Evolutionary conservation across 1,140 invertebrate species (phyloP).

Genomic region (Magallana gigas): DNA sequence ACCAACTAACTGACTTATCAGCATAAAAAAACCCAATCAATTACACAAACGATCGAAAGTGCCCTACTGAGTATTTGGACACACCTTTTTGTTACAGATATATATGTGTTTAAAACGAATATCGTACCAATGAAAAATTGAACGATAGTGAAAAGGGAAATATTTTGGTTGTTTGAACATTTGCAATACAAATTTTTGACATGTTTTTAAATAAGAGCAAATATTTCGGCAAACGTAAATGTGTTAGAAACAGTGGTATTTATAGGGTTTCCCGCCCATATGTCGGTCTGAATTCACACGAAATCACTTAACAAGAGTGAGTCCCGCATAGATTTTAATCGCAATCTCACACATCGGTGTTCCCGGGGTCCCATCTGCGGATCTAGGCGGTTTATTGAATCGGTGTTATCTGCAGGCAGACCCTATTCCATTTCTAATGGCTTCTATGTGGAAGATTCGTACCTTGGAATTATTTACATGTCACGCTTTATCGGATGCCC

Average conservation of each 20-base stretch:
- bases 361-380: not conserved
- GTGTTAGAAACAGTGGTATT: not conserved
- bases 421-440: constrained; percentile 18
- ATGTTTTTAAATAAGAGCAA: constrained; percentile 9
- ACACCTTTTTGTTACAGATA: too few species aligned
- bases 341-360: constrained; percentile 12
- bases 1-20: too few species aligned
- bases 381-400: not conserved
- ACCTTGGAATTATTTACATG: constrained; percentile 25
- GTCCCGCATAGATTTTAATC: not conserved
- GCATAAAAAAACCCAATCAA: too few species aligned
- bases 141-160: too few species aligned
- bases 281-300: not conserved
- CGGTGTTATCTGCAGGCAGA: constrained; percentile 4
- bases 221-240: not conserved
- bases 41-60: too few species aligned
- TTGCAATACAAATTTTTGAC: not conserved
- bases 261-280: constrained; percentile 16
- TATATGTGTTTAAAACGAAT: too few species aligned
- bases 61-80: too few species aligned
- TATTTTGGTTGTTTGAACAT: too few species aligned
- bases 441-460: not conserved
- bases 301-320: constrained; percentile 34
- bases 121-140: too few species aligned
- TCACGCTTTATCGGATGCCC: constrained; percentile 9